These are phyloP conservation scores for Smittia sp. DNA, from an alignment of 2,888 invertebrate genomes.

Conservation along the genomic window DNA sequence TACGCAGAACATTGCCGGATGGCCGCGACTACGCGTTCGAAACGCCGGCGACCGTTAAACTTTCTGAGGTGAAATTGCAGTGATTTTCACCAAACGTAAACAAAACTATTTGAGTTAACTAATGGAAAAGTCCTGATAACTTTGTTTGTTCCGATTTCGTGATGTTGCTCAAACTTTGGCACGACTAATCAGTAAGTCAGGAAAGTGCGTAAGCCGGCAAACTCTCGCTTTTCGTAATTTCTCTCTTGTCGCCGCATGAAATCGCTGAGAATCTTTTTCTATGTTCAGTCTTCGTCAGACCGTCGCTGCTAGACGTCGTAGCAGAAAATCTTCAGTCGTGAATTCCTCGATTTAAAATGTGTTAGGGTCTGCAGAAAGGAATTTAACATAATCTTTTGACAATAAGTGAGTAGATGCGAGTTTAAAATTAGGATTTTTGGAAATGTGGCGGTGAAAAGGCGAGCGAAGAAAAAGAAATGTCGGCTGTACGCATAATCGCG, in stretches of 20 bases:
- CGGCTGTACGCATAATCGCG: not conserved
- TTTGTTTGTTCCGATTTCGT: too few species aligned
- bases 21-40: too few species aligned
- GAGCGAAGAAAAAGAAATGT: not conserved
- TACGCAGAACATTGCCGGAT: too few species aligned
- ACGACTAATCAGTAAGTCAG: too few species aligned
- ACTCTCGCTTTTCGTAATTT: not conserved
- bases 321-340: not conserved
- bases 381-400: slow-evolving; percentile 14
- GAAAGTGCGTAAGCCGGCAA: not conserved
- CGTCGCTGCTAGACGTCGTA: slow-evolving; percentile 8
- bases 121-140: too few species aligned
- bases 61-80: too few species aligned
- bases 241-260: not conserved
- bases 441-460: not conserved
- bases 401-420: slow-evolving; percentile 32
- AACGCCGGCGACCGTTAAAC: too few species aligned
- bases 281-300: not conserved
- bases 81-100: too few species aligned
- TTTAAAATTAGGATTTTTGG: not conserved
- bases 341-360: slow-evolving; percentile 16
- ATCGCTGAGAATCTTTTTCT: not conserved
- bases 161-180: too few species aligned
- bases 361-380: not conserved
- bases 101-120: too few species aligned